Percentiles rank a stretch among this genome's conserved stretches.
Conservation (phyloP, 2,113 vertebrate genomes). For the Crocuta crocuta region DNA sequence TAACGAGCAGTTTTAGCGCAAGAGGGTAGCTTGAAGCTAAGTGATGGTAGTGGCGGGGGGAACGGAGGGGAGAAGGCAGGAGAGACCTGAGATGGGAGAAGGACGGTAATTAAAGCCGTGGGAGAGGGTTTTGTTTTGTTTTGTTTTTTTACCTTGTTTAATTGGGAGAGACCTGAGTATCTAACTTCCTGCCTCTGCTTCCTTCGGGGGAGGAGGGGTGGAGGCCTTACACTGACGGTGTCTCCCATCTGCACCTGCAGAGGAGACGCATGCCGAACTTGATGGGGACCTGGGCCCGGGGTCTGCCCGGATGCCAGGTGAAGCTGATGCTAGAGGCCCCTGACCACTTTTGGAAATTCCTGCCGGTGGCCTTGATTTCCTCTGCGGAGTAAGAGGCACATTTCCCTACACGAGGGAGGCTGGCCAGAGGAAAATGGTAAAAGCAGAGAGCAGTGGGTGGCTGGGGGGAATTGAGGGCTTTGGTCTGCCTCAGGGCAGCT, state of each 20-base stretch:
- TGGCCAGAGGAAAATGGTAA: not conserved
- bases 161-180: not conserved
- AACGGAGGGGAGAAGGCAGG: too few relatives aligned
- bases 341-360: not conserved
- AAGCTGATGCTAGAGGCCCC: not conserved
- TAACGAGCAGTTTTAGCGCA: not conserved
- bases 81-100: too few relatives aligned
- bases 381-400: not conserved
- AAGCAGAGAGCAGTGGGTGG: not conserved
- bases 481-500: too few relatives aligned
- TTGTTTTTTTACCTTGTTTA: not conserved
- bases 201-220: too few relatives aligned
- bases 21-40: not conserved
- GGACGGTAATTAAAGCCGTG: not conserved
- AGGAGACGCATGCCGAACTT: not conserved
- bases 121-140: not conserved
- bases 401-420: not conserved
- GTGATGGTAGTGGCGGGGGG: accelerated
- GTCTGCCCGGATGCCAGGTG: not conserved
- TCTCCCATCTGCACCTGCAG: not conserved
- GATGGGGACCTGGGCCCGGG: not conserved
- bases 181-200: not conserved
- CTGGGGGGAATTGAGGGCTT: not conserved
- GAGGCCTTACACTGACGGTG: not conserved
- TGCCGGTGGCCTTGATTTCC: not conserved